Evolutionary conservation across 2,113 vertebrate species (phyloP), one percentile per base, ranked within the genome.

Genomic region (Ondatra zibethicus): DNA sequence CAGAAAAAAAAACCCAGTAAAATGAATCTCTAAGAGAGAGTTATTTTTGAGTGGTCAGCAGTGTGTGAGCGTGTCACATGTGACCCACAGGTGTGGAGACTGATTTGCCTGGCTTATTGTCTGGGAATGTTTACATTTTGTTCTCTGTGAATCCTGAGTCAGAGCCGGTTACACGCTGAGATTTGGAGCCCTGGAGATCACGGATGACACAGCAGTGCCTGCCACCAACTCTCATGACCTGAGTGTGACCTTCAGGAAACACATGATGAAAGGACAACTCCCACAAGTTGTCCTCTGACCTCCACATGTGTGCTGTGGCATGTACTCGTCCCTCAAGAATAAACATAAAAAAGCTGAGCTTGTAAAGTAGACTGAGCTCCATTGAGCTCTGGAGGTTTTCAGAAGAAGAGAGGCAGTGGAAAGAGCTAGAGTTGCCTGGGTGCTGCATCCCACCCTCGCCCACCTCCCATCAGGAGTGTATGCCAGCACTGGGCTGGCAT

Each of bases 371-470:
- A 23, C 16, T n/a, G n/a, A 47, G 36, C 25, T 12, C 14, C 33
- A 3, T 5, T 1, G 4, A 23, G 4, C 8, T 0, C 14, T 12
- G 21, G 31, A 36, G 8, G 19, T 61, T 39, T 65, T n/a, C 33
- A 29, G 3, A 21, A 1, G n/a, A 25, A 68, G n/a, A 23, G 50
- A 21, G n/a, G 10, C 1, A 23, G 31, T 0, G 45, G 21, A 3
- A 23, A 42, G 70, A 58, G 36, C 23, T 14, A 23, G 61, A 0
- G 13, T 19, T 65, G 50, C 80, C 17, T 39, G 9, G 3, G 27
- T 39, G 9, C 47, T 19, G 58, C 31, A 19, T 17, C 61, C 55
- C 0, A 0, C n/a, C 88, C 36, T 23, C 0, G 7, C 25, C 45
- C 17, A 58, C 25, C 17, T 3, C 42, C 12, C 52, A 12, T 7